phyloP scores from a whole-genome alignment of 37 sponge, comb jelly and placozoan genomes.

The Beroe forskalii region DNA sequence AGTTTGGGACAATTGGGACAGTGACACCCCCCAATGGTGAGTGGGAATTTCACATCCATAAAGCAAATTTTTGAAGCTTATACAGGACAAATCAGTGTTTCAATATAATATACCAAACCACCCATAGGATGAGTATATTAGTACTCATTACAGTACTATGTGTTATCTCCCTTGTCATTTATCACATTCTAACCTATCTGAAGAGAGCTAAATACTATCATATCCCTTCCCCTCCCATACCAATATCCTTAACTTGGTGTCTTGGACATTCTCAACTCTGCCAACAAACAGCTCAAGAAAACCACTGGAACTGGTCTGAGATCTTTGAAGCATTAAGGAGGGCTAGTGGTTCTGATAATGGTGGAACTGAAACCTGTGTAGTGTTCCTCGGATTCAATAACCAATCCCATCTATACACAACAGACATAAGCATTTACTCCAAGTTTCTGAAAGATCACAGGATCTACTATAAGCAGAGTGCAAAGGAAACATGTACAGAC shows the following conservation, averaged over 20 bases:
- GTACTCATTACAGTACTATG: too few species aligned
- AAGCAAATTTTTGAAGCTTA: too few species aligned
- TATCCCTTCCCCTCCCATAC: background rate
- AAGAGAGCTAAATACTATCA: background rate
- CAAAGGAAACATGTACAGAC: background rate
- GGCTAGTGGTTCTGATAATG: too few species aligned
- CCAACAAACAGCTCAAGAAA: background rate
- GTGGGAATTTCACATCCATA: too few species aligned
- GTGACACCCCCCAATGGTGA: too few species aligned
- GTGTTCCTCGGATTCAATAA: background rate
- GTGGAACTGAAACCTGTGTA: background rate
- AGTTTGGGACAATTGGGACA: too few species aligned
- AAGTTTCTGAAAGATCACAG: slow-evolving; percentile 7
- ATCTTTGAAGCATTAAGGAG: background rate
- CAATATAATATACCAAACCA: too few species aligned
- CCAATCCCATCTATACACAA: background rate
- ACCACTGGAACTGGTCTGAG: background rate
- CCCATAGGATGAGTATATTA: too few species aligned
- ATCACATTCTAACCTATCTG: background rate
- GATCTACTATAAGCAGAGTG: background rate
- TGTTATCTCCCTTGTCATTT: background rate
- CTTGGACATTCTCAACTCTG: background rate
- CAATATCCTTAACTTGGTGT: background rate
- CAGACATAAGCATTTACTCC: background rate
- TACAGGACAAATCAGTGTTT: too few species aligned